Conservation (phyloP, 2,113 vertebrate species). For the Hippotragus niger region DNA sequence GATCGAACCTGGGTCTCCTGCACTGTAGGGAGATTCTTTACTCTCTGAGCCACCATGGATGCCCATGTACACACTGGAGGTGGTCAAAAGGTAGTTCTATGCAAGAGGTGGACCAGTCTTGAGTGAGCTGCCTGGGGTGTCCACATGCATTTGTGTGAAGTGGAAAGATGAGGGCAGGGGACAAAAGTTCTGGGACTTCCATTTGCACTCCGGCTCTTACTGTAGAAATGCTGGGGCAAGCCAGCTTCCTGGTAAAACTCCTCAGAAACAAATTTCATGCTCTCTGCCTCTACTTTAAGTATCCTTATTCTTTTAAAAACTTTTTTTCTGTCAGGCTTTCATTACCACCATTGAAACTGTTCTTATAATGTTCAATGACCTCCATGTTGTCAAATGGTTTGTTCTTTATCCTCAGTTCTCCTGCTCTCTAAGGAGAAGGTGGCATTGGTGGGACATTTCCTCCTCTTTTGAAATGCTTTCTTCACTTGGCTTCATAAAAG, state of each 20-base stretch:
- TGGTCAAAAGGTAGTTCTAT: neutral
- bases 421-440: neutral
- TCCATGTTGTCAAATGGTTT: neutral
- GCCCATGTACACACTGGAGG: neutral
- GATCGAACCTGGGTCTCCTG: rapidly evolving
- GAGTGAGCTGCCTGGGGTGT: neutral
- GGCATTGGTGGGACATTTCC: neutral
- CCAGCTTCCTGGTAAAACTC: neutral
- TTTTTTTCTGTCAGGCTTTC: neutral
- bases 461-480: neutral
- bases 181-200: neutral
- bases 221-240: neutral
- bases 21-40: neutral
- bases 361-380: neutral
- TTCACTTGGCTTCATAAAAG: neutral
- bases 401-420: neutral
- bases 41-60: neutral
- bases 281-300: neutral
- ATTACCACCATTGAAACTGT: neutral
- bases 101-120: too few species aligned
- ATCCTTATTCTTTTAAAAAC: neutral
- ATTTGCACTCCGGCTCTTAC: too few species aligned
- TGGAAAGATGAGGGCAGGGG: neutral
- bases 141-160: too few species aligned
- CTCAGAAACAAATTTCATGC: neutral